A percentile compares a stretch with the other conserved stretches of the same genome.
phyloP scores from a whole-genome alignment of 1,140 invertebrate genomes.

The Drosophila tsacasi region DNA sequence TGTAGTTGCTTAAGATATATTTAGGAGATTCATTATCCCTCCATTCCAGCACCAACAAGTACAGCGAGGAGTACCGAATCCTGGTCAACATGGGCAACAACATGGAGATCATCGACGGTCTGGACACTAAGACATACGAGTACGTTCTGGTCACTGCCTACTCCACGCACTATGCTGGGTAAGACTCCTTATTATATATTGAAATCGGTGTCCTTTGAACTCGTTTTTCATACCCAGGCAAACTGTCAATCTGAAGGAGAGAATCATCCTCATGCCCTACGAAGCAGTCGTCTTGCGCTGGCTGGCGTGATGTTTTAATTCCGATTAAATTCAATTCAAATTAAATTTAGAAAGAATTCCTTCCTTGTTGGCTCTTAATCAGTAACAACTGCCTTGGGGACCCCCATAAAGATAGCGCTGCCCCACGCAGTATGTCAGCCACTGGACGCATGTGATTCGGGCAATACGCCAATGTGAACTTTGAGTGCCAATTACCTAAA shows the following conservation, averaged over 20 bases:
- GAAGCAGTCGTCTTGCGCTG: slow-evolving; percentile 76
- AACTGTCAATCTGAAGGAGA: slow-evolving; percentile 48
- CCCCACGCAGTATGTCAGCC: slow-evolving; percentile 17
- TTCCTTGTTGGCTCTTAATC: slow-evolving; percentile 28
- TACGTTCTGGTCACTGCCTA: slow-evolving; percentile 66
- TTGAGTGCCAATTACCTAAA: slow-evolving; percentile 34
- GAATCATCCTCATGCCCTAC: slow-evolving; percentile 72
- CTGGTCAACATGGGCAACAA: slow-evolving; percentile 72
- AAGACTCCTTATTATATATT: background rate
- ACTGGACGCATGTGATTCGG: slow-evolving; percentile 25
- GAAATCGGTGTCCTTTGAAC: too few relatives aligned
- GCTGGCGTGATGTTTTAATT: slow-evolving; percentile 41
- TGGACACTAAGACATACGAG: slow-evolving; percentile 61
- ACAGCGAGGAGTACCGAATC: slow-evolving; percentile 74
- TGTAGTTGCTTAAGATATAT: accelerated
- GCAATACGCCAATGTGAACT: slow-evolving; percentile 17
- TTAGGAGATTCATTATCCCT: background rate
- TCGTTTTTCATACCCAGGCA: slow-evolving; percentile 34
- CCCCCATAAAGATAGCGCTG: slow-evolving; percentile 53
- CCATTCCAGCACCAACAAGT: slow-evolving; percentile 45
- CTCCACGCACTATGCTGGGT: slow-evolving; percentile 65
- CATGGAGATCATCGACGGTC: slow-evolving; percentile 48
- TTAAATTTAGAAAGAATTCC: slow-evolving; percentile 11
- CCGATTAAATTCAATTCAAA: slow-evolving; percentile 13
- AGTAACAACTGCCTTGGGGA: slow-evolving; percentile 7